Evolutionary conservation across 2,797 vertebrate genomes (phyloP).

Genomic region (Antennarius maculatus): DNA sequence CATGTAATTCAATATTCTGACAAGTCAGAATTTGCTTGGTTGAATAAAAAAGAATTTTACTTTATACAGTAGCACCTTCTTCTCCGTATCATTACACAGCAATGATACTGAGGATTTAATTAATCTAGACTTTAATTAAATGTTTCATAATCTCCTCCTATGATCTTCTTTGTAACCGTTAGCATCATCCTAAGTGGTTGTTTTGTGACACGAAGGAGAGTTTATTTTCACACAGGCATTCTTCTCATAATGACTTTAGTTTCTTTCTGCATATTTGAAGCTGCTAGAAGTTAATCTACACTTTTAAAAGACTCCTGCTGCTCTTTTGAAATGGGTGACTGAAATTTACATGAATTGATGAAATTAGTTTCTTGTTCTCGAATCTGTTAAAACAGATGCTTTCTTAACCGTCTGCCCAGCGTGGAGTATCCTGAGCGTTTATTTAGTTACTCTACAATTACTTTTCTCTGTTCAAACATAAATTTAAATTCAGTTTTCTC

Average conservation of each 20-base stretch:
- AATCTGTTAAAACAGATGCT: slow-evolving; percentile 1
- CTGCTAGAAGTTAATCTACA: slow-evolving; percentile 20
- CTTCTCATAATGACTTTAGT: slow-evolving; percentile 14
- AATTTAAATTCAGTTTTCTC: neutral
- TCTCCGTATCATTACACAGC: slow-evolving; percentile 36
- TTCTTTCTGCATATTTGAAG: slow-evolving; percentile 4
- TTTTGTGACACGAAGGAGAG: slow-evolving; percentile 17
- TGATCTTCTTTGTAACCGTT: slow-evolving; percentile 50
- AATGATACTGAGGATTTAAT: slow-evolving; percentile 53
- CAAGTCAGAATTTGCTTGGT: no score
- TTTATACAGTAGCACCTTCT: neutral
- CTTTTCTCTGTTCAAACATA: neutral
- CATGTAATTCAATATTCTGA: no score
- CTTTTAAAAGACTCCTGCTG: neutral
- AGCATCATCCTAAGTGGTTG: slow-evolving; percentile 29
- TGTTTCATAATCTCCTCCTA: slow-evolving; percentile 49
- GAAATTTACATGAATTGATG: no score
- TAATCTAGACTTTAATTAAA: slow-evolving; percentile 67
- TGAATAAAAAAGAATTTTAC: no score
- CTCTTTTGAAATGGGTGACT: no score
- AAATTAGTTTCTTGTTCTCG: neutral
- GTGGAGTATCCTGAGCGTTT: neutral
- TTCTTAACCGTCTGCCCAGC: neutral
- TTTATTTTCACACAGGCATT: slow-evolving; percentile 8
- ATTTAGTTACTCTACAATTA: neutral